Evolutionary conservation across 2,888 invertebrate genomes (phyloP), one percentile per base, ranked within the genome.

Genomic region (Meteorus colon): DNA sequence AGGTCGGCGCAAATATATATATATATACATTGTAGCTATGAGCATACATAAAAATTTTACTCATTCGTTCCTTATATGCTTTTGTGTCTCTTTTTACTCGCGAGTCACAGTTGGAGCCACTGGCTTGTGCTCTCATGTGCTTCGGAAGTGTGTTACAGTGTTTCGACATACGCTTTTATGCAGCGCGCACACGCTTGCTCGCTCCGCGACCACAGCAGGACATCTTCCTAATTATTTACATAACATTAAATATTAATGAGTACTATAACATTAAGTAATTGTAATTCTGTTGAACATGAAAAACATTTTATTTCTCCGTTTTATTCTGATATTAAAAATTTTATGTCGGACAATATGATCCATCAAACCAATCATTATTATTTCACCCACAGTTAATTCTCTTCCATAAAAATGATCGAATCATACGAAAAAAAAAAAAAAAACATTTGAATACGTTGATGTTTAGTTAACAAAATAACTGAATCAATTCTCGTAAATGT

Each of bases 231-330:
- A 81, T 81, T 80, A 81, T 81, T 81, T 74, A 79, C 81, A 81
- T 81, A 78, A 77, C 77, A 75, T 81, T 79, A 78, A 78, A 80
- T 79, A 81, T 79, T 81, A 81, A 81, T 80, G 79, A 78, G 77
- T 74, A 75, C 79, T 72, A 81, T 79, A 76, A 80, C 76, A 74
- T 75, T 80, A 76, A 77, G 77, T 80, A 81, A 81, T 81, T 78
- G 79, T 81, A 76, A 80, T 78, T 80, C 77, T 78, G 79, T 67
- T 77, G 79, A 73, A 74, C 75, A 73, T 62, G 67, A 72, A 74
- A 12, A 41, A 41, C 41, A 74, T 65, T 69, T 79, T 77, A 77
- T 78, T 79, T 75, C 76, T 59, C 48, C 59, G 74, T 75, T 74
- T 63, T 65, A 76, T 29, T 19, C 14, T n/a, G 14, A 31, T 34